These are phyloP conservation scores for Darevskia mixta DNA, from an alignment of 2,797 vertebrate species.

Conservation along the genomic window DNA sequence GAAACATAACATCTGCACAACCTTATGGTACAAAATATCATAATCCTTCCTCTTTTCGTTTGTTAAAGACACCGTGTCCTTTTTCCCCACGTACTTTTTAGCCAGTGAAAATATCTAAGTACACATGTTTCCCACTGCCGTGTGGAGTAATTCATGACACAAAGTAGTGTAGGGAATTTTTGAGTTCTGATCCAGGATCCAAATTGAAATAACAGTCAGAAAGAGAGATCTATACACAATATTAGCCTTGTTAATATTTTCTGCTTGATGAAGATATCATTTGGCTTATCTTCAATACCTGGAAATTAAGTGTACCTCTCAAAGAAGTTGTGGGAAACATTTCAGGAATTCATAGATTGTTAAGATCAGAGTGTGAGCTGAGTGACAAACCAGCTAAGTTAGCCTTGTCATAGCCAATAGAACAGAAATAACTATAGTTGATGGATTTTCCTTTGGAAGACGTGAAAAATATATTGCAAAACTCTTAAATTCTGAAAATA, in stretches of 20 bases:
- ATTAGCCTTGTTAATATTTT: not conserved
- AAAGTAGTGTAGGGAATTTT: not conserved
- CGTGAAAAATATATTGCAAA: not conserved
- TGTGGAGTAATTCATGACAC: not conserved
- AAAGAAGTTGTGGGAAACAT: not conserved
- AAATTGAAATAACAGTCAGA: not conserved
- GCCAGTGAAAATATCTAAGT: slow-evolving; percentile 24
- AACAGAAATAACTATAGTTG: slow-evolving; percentile 20
- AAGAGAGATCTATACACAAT: slow-evolving; percentile 1
- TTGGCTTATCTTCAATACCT: not conserved
- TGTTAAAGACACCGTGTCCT: slow-evolving; percentile 2
- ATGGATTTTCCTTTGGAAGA: slow-evolving; percentile 30
- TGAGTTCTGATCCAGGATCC: not conserved
- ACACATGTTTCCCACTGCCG: not conserved
- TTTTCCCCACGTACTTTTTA: slow-evolving; percentile 4
- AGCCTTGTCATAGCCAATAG: not conserved
- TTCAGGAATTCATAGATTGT: not conserved
- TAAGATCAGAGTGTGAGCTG: not conserved
- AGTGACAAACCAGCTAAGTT: slow-evolving; percentile 37
- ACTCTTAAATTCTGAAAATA: slow-evolving; percentile 4
- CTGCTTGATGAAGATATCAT: not conserved
- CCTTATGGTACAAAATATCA: not conserved
- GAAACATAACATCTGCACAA: not conserved
- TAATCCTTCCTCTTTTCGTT: not conserved
- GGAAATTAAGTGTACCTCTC: not conserved